Base-by-base conservation (phyloP, 1,140 invertebrate genomes). In the Diabrotica undecimpunctata region DNA sequence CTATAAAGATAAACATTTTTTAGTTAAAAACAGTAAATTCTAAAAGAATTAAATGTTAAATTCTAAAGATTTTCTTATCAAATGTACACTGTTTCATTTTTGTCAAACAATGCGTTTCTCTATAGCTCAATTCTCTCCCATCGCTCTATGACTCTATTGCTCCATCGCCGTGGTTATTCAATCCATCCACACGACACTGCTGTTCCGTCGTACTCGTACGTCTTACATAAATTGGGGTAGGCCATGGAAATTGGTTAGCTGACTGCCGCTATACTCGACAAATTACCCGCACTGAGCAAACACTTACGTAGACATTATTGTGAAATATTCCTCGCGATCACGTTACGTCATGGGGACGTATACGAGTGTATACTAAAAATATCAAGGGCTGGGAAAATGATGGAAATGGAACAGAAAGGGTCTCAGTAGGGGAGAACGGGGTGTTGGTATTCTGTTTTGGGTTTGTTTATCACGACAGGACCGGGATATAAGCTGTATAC, bases 201-300 rank as follows among this genome's bases (percentile, higher is more conserved):
- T 25, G 25, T 25, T 25, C 25, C 25, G 25, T 25, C 25, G 25
- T 25, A 46, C 41, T 8, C 41, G 41, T 46, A 46, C 41, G 41
- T 46, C 41, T 46, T 46, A 46, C 25, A 25, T 46, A 46, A 46
- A 58, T 67, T 67, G 66, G 66, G 66, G 61, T 67, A 67, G 66
- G 66, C 53, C 61, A 55, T 59, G 38, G 38, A 58, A 55, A 59
- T 50, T 65, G 12, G 9, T 46, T 52, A 61, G 51, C 58, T 38
- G 54, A 54, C 56, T 61, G 53, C 61, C 61, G 37, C 37, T 50
- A 46, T 46, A 46, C 41, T 37, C 54, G 61, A 63, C 66, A 67
- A 67, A 67, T 67, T 67, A 63, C 59, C 66, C 66, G 61, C 58
- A 63, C 66, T 59, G 61, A 67, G 51, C 66, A 67, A 67, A 67